Percentiles rank a stretch among this genome's conserved stretches.
Evolutionary conservation across 2,888 invertebrate genomes (phyloP).

Genomic region (Brenthis hecate): DNA sequence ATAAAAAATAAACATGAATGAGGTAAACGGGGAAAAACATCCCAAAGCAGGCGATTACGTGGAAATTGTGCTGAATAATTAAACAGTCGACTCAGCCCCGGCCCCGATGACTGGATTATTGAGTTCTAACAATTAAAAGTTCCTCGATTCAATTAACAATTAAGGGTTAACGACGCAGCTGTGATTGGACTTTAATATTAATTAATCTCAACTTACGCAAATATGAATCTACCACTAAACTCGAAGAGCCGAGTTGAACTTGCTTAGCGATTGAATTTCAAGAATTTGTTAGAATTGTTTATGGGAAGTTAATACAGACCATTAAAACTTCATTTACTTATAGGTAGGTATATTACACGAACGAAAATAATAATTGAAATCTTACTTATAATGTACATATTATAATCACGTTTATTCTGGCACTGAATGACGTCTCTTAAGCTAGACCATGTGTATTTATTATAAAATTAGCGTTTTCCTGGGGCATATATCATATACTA

Average conservation of each 20-base stretch:
- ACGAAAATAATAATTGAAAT: too few relatives aligned
- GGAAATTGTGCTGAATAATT: conserved; percentile 65
- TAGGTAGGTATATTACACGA: too few relatives aligned
- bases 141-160: conserved; percentile 64
- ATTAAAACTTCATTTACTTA: too few relatives aligned
- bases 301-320: too few relatives aligned
- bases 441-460: too few relatives aligned
- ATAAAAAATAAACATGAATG: conserved; percentile 5
- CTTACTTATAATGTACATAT: too few relatives aligned
- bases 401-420: too few relatives aligned
- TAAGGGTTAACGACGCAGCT: conserved; percentile 58
- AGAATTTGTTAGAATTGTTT: too few relatives aligned
- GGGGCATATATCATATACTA: too few relatives aligned
- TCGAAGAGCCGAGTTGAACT: conserved; percentile 19
- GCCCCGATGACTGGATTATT: conserved; percentile 58
- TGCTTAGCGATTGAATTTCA: not conserved
- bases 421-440: too few relatives aligned
- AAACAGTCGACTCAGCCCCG: conserved; percentile 49
- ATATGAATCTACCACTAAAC: conserved; percentile 44
- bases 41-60: conserved; percentile 47
- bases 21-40: conserved; percentile 21
- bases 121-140: conserved; percentile 66
- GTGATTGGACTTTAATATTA: conserved; percentile 60
- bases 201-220: conserved; percentile 54
- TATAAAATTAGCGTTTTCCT: too few relatives aligned